These are phyloP conservation scores for Amphiprion percula DNA, from an alignment of 2,113 vertebrate genomes.

Conservation along the genomic window DNA sequence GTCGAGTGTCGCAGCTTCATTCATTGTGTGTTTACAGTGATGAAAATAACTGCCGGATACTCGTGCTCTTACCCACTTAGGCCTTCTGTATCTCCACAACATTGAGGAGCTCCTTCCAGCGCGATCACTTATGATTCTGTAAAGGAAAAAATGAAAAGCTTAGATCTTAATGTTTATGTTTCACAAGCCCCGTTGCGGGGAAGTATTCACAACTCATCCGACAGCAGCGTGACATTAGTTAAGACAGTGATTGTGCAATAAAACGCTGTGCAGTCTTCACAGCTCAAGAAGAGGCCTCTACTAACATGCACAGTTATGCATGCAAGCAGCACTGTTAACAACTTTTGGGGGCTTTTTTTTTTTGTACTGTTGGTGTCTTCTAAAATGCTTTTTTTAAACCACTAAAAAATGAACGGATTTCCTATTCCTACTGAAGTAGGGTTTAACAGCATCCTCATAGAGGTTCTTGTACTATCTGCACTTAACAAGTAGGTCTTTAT, in stretches of 20 bases:
- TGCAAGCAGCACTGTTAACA: constrained; percentile 65
- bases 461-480: constrained; percentile 58
- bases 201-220: background rate
- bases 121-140: background rate
- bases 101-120: background rate
- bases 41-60: background rate
- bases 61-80: background rate
- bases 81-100: constrained; percentile 24
- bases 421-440: constrained; percentile 47
- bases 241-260: constrained; percentile 75
- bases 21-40: constrained; percentile 1
- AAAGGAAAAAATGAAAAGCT: background rate
- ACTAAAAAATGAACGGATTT: constrained; percentile 30
- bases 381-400: constrained; percentile 32
- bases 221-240: constrained; percentile 11
- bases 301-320: constrained; percentile 59
- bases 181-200: background rate
- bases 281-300: constrained; percentile 25
- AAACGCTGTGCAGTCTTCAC: constrained; percentile 46
- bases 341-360: constrained; percentile 19
- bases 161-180: constrained; percentile 1
- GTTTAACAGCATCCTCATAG: constrained; percentile 39
- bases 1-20: background rate
- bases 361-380: constrained; percentile 16
- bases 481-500: constrained; percentile 41